Evolutionary conservation across 2,888 invertebrate genomes (phyloP).

Genomic region (Phasia obesa): DNA sequence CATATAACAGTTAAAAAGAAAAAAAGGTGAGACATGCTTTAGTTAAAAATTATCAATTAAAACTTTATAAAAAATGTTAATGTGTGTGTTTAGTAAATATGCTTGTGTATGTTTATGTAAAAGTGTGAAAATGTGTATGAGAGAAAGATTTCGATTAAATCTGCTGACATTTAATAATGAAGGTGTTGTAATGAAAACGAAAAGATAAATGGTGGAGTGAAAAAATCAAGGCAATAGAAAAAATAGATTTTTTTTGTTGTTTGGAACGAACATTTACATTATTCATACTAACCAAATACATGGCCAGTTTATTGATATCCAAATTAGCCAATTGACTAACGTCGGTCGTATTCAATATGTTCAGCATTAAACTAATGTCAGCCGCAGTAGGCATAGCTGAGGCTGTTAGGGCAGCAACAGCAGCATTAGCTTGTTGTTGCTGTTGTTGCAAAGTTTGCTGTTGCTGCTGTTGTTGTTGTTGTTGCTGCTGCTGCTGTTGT

Average conservation of each 20-base stretch:
- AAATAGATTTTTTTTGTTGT: slow-evolving; percentile 42
- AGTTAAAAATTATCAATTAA: not conserved
- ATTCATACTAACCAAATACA: slow-evolving; percentile 87
- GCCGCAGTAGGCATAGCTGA: slow-evolving; percentile 82
- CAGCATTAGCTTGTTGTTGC: slow-evolving; percentile 71
- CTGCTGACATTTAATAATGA: slow-evolving; percentile 11
- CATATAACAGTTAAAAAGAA: not conserved
- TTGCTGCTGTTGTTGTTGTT: slow-evolving; percentile 72
- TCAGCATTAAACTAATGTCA: slow-evolving; percentile 82
- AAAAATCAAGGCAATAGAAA: slow-evolving; percentile 14
- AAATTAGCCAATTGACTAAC: slow-evolving; percentile 87
- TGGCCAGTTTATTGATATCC: slow-evolving; percentile 89
- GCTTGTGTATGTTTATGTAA: not conserved
- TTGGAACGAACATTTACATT: slow-evolving; percentile 76
- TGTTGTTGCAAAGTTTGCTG: slow-evolving; percentile 71
- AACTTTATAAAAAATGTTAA: not conserved
- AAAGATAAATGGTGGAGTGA: slow-evolving; percentile 22
- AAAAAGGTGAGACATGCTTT: not conserved
- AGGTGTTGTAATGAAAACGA: slow-evolving; percentile 18
- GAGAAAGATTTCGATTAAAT: slow-evolving; percentile 21
- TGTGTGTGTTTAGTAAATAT: not conserved
- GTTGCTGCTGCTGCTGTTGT: slow-evolving; percentile 73
- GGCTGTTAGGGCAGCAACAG: slow-evolving; percentile 73
- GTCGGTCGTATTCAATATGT: slow-evolving; percentile 82
- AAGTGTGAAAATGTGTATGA: slow-evolving; percentile 7